A percentile compares a stretch with the other conserved stretches of the same genome.
phyloP scores from a whole-genome alignment of 2,888 invertebrate species.

The Himalopsyche kuldschensis region DNA sequence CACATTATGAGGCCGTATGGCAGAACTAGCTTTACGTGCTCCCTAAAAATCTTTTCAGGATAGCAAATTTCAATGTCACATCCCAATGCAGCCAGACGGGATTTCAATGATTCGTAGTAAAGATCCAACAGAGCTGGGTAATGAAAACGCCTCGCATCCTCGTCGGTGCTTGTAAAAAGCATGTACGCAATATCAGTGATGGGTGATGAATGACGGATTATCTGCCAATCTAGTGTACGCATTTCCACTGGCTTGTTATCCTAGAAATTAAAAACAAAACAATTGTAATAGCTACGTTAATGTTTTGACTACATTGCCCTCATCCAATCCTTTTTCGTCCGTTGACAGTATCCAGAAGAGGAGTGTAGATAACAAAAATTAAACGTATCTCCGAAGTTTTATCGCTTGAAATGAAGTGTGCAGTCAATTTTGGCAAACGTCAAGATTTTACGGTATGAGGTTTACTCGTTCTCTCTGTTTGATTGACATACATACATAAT shows the following conservation, averaged over 20 bases:
- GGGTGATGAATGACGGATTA: slow-evolving; percentile 3
- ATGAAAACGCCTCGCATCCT: neutral
- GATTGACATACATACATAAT: too few species aligned
- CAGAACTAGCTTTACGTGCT: neutral
- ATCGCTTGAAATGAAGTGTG: too few species aligned
- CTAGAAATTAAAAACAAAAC: neutral
- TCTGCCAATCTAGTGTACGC: slow-evolving; percentile 13
- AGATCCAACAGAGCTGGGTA: neutral
- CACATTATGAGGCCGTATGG: slow-evolving; percentile 1
- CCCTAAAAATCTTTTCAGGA: neutral
- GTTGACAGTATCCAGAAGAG: neutral
- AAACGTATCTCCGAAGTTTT: too few species aligned
- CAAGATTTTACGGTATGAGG: too few species aligned
- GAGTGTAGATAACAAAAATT: too few species aligned
- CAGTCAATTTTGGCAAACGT: too few species aligned
- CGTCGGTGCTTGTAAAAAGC: slow-evolving; percentile 10
- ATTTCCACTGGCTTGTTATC: slow-evolving; percentile 1
- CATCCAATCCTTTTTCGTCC: too few species aligned
- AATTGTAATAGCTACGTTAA: too few species aligned
- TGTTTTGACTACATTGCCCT: too few species aligned
- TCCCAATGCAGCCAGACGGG: neutral
- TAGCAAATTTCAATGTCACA: neutral
- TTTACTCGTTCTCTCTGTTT: too few species aligned
- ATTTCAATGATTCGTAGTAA: slow-evolving; percentile 2
- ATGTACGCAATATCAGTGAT: slow-evolving; percentile 15